Evolutionary conservation across 2,797 vertebrate genomes (phyloP), one percentile per base, ranked within the genome.

Genomic region (Rousettus madagascariensis): DNA sequence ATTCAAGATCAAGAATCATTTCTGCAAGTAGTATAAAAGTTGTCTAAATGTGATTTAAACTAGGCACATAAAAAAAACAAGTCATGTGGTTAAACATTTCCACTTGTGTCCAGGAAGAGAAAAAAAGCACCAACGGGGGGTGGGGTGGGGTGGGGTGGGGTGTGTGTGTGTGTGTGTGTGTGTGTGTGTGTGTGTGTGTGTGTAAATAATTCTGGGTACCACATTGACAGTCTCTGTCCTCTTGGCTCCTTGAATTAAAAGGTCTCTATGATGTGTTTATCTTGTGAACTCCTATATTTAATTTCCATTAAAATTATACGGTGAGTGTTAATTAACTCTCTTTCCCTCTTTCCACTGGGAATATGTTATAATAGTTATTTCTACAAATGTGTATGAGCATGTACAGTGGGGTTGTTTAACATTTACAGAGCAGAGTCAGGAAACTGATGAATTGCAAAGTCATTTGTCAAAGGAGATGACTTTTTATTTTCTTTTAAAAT

Each of bases 211-310:
- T 77, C 36, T 61, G 28, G 26, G 22, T 24, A 79, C 24, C 26
- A 94, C n/a, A 2, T 1, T 41, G 19, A 59, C 10, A 22, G 16
- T 72, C 16, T 94, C 49, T 65, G 38, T 41, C 7, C 57, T 94
- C 51, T 69, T 43, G 72, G 15, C 1, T 85, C 65, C 46, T 84
- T 90, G 46, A 6, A 75, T 55, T 72, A 80, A 93, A 88, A 68
- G 6, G 6, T 85, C 26, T 66, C 55, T 75, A 74, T 79, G 28
- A 82, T 72, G 33, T 80, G 28, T 63, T 82, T 94, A 94, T 75
- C 79, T 86, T 91, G 9, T 96, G 55, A 94, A 95, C 10, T 71
- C 28, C 8, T 78, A 13, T 33, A 88, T 94, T 80, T 94, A 93
- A 69, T 79, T 95, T 91, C 51, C 36, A 94, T 46, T 88, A 95